Conservation (phyloP, 2,797 vertebrate species). For the Falco columbarius region DNA sequence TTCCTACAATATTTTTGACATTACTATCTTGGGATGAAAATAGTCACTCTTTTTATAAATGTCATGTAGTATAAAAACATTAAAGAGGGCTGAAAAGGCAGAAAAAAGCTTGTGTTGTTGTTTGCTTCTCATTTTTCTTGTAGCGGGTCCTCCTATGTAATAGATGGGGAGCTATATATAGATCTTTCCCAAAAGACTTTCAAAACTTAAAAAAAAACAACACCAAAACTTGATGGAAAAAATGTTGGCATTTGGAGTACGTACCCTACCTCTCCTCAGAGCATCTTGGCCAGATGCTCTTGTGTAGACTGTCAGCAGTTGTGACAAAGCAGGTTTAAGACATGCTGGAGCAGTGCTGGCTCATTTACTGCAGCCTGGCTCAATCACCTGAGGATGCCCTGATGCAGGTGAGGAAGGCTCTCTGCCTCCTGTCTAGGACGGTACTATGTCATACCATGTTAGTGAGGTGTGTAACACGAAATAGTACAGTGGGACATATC, state of each 20-base stretch:
- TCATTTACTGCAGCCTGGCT: not conserved
- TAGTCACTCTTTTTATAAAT: not conserved
- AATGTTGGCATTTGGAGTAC: not conserved
- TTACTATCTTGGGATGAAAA: not conserved
- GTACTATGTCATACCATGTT: not conserved
- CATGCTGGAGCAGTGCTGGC: not conserved
- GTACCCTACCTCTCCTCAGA: not conserved
- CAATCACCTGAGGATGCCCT: not conserved
- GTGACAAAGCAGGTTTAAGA: not conserved
- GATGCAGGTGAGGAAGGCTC: not conserved
- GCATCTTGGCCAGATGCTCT: not conserved
- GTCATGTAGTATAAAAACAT: not conserved
- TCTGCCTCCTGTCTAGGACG: not conserved
- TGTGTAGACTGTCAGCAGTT: not conserved
- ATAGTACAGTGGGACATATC: not conserved
- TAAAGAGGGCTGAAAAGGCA: not conserved
- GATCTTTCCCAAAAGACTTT: not conserved
- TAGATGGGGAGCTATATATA: not conserved
- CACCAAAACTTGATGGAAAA: not conserved
- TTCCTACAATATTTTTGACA: not conserved
- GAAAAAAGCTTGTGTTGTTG: not conserved
- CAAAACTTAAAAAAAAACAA: not conserved
- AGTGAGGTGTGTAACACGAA: not conserved
- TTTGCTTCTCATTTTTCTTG: not conserved
- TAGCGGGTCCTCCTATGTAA: not conserved